These are phyloP conservation scores for Sarotherodon lohbergeri DNA, from an alignment of 2,113 vertebrate species.

Conservation along the genomic window DNA sequence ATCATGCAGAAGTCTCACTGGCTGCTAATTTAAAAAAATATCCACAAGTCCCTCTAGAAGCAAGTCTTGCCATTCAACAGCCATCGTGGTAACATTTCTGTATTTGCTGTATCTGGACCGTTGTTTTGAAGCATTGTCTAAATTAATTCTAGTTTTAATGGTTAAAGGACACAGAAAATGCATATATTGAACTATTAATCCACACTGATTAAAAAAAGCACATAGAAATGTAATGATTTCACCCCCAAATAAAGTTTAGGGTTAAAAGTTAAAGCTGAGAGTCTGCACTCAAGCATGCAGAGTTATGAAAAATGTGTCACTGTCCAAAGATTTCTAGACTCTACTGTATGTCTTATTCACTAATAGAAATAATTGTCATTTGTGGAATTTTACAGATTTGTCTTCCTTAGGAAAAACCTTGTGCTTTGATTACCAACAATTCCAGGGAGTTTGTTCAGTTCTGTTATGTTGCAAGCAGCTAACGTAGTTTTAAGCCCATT, in stretches of 20 bases:
- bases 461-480: background rate
- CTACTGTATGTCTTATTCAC: background rate
- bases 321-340: background rate
- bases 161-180: background rate
- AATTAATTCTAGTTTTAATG: background rate
- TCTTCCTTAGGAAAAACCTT: background rate
- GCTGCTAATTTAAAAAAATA: background rate
- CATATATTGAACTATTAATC: background rate
- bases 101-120: background rate
- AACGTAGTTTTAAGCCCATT: background rate
- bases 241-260: background rate
- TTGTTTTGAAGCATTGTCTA: background rate
- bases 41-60: background rate
- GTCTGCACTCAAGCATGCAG: background rate
- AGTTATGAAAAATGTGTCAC: background rate
- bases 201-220: background rate
- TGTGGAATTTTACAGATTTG: background rate
- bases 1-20: background rate
- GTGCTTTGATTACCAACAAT: background rate
- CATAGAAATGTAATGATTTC: background rate
- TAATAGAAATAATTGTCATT: background rate
- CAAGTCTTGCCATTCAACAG: background rate
- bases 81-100: background rate
- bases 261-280: background rate
- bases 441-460: background rate